Base-by-base conservation (phyloP, 1,140 invertebrate species). In the Whitmania pigra region DNA sequence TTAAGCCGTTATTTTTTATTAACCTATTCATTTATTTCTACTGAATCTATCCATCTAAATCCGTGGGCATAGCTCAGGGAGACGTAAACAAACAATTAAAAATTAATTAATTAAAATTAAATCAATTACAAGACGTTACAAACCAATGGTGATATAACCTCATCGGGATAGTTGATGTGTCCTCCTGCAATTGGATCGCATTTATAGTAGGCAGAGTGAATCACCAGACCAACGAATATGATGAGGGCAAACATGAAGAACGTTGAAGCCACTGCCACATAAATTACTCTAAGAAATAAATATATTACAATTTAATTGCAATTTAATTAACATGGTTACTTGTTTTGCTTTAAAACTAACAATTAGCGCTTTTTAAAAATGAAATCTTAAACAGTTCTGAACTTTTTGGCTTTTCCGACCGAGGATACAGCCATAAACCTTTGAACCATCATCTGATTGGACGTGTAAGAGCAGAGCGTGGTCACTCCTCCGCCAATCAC, bases 391-490 rank as follows among this genome's bases (percentile, higher is more conserved):
- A 13, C 2, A 63, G 57, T 31, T 22, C 22, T 17, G 0, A 63
- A 63, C 57, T 25, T 63, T 63, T 63, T 63, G 57, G 57, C 57
- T 29, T 57, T 22, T 11, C 27, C 18, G 22, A 31, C n/a, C 17
- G 54, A 20, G n/a, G 54, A 4, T 15, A 71, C 71, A 13, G 40
- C 71, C 71, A 71, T 71, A 55, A 60, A 71, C 31, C 71, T 57
- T 55, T 71, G 71, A 18, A 71, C 71, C 2, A 60, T 60, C 71
- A 71, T 71, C 71, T 71, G 71, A 66, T 71, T 66, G 55, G 71
- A 71, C 17, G 63, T 60, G 6, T 20, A 36, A 22, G 63, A 11
- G 17, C 54, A 27, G 25, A 60, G 71, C 25, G 17, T 31, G 5
- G 57, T 25, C 18, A 71, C 18, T 20, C 57, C 71, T 49, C 53